Percentiles rank a stretch among this genome's conserved stretches.
phyloP scores from a whole-genome alignment of 2,113 vertebrate species.

The Polypterus senegalus region DNA sequence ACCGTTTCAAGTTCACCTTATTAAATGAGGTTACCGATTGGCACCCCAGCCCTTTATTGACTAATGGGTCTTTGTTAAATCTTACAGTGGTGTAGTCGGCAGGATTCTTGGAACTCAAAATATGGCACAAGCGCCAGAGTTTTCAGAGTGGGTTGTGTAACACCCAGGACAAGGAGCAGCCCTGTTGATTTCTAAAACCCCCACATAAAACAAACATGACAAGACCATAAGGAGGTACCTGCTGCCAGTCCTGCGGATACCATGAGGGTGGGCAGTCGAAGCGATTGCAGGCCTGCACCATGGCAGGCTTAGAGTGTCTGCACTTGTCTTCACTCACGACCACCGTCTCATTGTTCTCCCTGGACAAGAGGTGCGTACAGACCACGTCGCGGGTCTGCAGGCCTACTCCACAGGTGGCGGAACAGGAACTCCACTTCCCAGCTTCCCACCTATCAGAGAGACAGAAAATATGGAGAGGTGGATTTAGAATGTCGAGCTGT shows the following conservation, averaged over 20 bases:
- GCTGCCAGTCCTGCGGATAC: conserved; percentile 69
- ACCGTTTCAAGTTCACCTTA: too few relatives aligned
- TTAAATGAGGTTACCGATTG: too few relatives aligned
- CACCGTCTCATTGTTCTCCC: conserved; percentile 56
- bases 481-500: too few relatives aligned
- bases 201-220: neutral
- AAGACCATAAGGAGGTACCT: conserved; percentile 39
- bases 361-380: conserved; percentile 61
- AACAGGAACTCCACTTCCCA: conserved; percentile 79
- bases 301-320: conserved; percentile 58
- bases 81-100: too few relatives aligned
- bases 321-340: conserved; percentile 66
- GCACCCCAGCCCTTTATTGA: too few relatives aligned
- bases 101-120: too few relatives aligned
- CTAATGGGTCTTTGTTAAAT: too few relatives aligned
- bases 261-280: conserved; percentile 87
- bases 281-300: conserved; percentile 80
- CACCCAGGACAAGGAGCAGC: neutral
- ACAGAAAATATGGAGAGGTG: conserved; percentile 8
- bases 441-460: conserved; percentile 70
- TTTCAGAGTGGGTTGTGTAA: too few relatives aligned
- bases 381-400: conserved; percentile 72
- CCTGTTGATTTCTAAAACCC: neutral
- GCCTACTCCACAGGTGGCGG: conserved; percentile 81
- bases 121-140: too few relatives aligned